phyloP scores from a whole-genome alignment of 2,888 invertebrate species.

The Drosophila imparisetae region DNA sequence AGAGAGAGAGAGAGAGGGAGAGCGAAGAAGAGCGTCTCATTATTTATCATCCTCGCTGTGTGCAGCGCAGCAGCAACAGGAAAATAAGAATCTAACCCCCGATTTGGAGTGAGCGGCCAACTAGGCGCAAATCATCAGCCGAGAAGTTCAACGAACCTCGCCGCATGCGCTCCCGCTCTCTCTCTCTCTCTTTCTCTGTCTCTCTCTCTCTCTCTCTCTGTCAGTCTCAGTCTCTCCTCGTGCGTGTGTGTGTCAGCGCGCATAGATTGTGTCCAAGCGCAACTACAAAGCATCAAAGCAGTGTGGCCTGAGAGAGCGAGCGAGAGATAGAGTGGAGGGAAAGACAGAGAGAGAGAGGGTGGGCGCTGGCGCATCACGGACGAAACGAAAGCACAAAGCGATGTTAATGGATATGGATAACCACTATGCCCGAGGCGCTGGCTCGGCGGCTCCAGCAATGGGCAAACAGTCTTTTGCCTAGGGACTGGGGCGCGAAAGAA shows the following conservation, averaged over 20 bases:
- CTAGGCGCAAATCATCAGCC: slow-evolving; percentile 71
- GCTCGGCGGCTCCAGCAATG: slow-evolving; percentile 27
- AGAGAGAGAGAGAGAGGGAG: neutral
- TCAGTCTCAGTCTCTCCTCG: slow-evolving; percentile 15
- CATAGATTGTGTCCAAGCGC: slow-evolving; percentile 76
- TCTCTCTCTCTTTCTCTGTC: slow-evolving; percentile 21
- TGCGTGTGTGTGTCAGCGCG: slow-evolving; percentile 33
- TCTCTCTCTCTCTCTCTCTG: slow-evolving; percentile 7
- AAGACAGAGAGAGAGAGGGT: slow-evolving; percentile 1
- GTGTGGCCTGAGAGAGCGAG: neutral
- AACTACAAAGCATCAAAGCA: slow-evolving; percentile 35
- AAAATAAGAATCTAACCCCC: slow-evolving; percentile 68
- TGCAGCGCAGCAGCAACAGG: slow-evolving; percentile 43
- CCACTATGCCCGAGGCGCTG: slow-evolving; percentile 22
- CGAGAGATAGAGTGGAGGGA: neutral
- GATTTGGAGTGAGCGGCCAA: slow-evolving; percentile 49
- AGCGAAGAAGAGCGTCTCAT: slow-evolving; percentile 38
- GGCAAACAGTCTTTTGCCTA: slow-evolving; percentile 32
- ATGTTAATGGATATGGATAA: slow-evolving; percentile 71
- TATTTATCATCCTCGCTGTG: slow-evolving; percentile 72
- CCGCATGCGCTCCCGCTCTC: slow-evolving; percentile 24
- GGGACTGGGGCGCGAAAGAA: slow-evolving; percentile 11
- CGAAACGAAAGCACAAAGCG: slow-evolving; percentile 72
- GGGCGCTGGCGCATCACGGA: slow-evolving; percentile 48
- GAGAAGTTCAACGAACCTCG: slow-evolving; percentile 73